Conservation (phyloP, 2,113 vertebrate species). For the Oreochromis niloticus region DNA sequence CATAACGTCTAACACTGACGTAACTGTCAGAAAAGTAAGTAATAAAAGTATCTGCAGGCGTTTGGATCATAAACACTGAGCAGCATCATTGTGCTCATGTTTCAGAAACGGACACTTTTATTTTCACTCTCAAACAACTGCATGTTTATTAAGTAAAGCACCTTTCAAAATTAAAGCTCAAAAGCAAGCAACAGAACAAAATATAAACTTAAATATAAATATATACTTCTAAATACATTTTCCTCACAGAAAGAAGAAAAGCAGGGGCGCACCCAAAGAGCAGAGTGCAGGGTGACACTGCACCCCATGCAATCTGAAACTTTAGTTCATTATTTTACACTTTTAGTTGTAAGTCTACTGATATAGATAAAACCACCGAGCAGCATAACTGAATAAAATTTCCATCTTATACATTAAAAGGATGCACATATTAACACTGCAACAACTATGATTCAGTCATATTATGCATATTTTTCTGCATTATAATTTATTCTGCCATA, state of each 20-base stretch:
- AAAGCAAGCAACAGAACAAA: background rate
- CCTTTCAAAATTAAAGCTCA: accelerated
- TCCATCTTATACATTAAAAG: background rate
- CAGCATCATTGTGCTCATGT: too few relatives aligned
- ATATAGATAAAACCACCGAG: background rate
- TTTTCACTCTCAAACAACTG: too few relatives aligned
- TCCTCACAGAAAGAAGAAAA: background rate
- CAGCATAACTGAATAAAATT: background rate
- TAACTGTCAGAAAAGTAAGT: background rate
- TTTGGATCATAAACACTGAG: background rate
- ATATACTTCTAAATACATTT: background rate
- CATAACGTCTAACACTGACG: background rate
- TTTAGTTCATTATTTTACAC: background rate
- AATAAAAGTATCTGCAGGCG: background rate
- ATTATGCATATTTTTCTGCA: background rate
- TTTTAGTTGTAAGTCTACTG: background rate
- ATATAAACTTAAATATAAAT: background rate
- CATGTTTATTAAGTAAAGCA: background rate
- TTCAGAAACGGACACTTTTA: too few relatives aligned
- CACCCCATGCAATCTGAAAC: background rate
- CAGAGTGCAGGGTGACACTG: background rate
- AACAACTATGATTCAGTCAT: background rate
- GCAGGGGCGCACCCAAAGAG: background rate
- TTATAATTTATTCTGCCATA: background rate
- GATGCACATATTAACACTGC: background rate